Evolutionary conservation across 1,140 invertebrate species (phyloP).

Genomic region (Scaptomyza graminum): DNA sequence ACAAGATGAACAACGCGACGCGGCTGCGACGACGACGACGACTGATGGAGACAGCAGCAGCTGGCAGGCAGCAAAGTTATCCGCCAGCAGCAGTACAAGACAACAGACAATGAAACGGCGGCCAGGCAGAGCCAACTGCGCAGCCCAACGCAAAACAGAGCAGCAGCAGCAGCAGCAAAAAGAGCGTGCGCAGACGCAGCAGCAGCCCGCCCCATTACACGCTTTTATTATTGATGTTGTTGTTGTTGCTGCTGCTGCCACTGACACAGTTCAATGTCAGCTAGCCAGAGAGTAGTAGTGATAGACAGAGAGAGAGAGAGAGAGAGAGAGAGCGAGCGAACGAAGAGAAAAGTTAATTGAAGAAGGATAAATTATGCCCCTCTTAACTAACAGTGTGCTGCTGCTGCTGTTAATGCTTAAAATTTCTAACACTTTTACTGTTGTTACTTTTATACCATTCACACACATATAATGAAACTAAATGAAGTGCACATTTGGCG

Average conservation of each 20-base stretch:
- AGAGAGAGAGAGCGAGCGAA: conserved; percentile 5
- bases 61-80: conserved; percentile 28
- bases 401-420: conserved; percentile 21
- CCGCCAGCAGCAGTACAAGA: conserved; percentile 11
- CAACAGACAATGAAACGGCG: conserved; percentile 40
- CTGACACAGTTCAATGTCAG: conserved; percentile 76
- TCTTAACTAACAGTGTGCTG: conserved; percentile 36
- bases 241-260: conserved; percentile 45
- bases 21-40: conserved; percentile 40
- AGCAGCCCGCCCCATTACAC: conserved; percentile 61
- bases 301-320: conserved; percentile 10
- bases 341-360: conserved; percentile 25
- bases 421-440: conserved; percentile 15
- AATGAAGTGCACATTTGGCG: conserved; percentile 45
- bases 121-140: conserved; percentile 9
- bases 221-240: conserved; percentile 30
- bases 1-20: conserved; percentile 53
- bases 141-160: conserved; percentile 24
- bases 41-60: conserved; percentile 44
- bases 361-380: conserved; percentile 45
- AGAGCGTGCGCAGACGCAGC: conserved; percentile 41
- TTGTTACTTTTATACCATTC: background rate
- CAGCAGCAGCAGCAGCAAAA: conserved; percentile 9
- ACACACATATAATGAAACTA: conserved; percentile 10
- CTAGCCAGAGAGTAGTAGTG: background rate